Conservation (phyloP, 2,888 invertebrate species). For the Cheiracanthium punctorium region DNA sequence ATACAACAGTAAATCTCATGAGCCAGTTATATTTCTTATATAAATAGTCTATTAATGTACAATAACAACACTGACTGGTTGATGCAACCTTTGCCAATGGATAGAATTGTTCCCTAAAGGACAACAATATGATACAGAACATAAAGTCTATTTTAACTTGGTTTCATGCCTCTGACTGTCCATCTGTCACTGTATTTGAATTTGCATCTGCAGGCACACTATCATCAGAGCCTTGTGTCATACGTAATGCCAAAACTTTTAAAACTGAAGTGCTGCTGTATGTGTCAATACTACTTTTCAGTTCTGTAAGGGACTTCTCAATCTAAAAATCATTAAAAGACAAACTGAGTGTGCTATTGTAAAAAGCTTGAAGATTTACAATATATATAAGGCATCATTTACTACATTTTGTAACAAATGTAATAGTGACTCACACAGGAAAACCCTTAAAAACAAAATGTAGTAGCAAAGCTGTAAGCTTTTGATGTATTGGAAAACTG, state of each 20-base stretch:
- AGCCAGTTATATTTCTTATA: slow-evolving; percentile 28
- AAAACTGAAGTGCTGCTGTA: slow-evolving; percentile 53
- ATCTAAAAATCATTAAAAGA: slow-evolving; percentile 36
- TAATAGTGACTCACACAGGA: no score
- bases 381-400: no score
- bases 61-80: slow-evolving; percentile 53
- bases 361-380: no score
- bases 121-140: background rate
- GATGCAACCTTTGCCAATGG: slow-evolving; percentile 50
- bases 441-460: no score
- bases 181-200: background rate
- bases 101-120: slow-evolving; percentile 36
- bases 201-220: background rate
- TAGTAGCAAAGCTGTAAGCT: no score
- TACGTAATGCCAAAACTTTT: slow-evolving; percentile 52
- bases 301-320: slow-evolving; percentile 64
- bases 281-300: slow-evolving; percentile 65
- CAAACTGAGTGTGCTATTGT: no score
- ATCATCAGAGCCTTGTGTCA: slow-evolving; percentile 35
- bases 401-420: no score
- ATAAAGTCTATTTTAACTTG: background rate
- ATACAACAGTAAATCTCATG: background rate
- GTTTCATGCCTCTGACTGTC: background rate
- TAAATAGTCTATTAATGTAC: slow-evolving; percentile 61
- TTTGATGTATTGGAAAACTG: no score